Conservation (phyloP, 35 echinoderm and acorn worm species). For the Lytechinus pictus region DNA sequence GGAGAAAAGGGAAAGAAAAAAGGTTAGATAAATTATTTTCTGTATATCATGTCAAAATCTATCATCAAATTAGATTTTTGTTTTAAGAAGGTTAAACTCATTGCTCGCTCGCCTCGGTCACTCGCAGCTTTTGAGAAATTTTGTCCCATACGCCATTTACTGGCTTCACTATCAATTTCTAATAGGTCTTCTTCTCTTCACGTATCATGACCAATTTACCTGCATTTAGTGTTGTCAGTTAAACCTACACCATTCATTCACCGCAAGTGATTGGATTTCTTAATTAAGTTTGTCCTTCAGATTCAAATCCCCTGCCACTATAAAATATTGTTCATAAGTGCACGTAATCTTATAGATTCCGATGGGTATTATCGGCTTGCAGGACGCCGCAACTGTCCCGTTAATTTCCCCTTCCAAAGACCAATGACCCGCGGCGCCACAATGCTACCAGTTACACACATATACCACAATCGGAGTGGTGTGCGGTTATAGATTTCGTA, state of each 20-base stretch:
- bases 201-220: not conserved
- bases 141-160: too few relatives aligned
- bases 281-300: not conserved
- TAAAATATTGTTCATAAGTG: not conserved
- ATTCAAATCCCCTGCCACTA: not conserved
- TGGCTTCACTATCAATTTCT: too few relatives aligned
- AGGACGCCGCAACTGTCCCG: not conserved
- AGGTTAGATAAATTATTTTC: too few relatives aligned
- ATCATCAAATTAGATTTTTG: too few relatives aligned
- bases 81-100: too few relatives aligned
- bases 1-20: too few relatives aligned
- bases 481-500: too few relatives aligned
- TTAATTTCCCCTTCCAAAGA: not conserved
- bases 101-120: too few relatives aligned
- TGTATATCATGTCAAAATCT: too few relatives aligned
- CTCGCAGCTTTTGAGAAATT: too few relatives aligned
- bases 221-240: not conserved
- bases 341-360: not conserved
- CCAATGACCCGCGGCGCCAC: not conserved
- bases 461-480: too few relatives aligned
- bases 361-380: not conserved
- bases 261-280: not conserved
- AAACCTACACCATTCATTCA: not conserved
- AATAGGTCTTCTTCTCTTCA: too few relatives aligned
- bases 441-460: not conserved